Percentiles rank a stretch among this genome's conserved stretches.
Conservation (phyloP, 1,140 invertebrate genomes). For the Drosophila ficusphila region DNA sequence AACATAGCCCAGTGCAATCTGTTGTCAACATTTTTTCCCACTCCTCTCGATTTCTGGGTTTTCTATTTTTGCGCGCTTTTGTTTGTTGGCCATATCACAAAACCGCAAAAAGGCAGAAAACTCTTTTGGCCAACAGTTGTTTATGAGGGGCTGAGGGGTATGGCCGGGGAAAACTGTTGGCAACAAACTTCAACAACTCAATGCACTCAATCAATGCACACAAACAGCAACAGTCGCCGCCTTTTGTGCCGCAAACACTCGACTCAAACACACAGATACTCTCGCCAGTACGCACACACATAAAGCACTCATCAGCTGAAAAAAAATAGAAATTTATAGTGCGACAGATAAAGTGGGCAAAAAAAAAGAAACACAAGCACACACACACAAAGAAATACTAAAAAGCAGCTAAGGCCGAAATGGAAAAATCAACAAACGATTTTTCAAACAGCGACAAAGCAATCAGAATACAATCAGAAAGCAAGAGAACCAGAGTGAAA, state of each 20-base stretch:
- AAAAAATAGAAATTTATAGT: conserved; percentile 60
- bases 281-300: conserved; percentile 12
- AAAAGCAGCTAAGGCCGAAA: conserved; percentile 51
- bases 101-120: conserved; percentile 75
- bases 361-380: conserved; percentile 15
- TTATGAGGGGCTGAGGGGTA: conserved; percentile 10
- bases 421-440: conserved; percentile 76
- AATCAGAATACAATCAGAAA: conserved; percentile 38
- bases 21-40: conserved; percentile 62
- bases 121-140: conserved; percentile 61
- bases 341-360: conserved; percentile 57
- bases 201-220: conserved; percentile 81
- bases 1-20: conserved; percentile 61
- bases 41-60: conserved; percentile 17
- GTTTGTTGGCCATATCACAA: conserved; percentile 64
- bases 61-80: conserved; percentile 35
- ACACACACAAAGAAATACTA: conserved; percentile 1
- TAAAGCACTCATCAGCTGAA: conserved; percentile 57
- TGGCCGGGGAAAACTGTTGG: conserved; percentile 17
- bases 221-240: conserved; percentile 51
- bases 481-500: conserved; percentile 32
- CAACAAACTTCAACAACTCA: conserved; percentile 78
- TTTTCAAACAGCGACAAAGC: conserved; percentile 54
- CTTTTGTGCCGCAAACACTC: conserved; percentile 76
- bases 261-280: conserved; percentile 59